phyloP scores from a whole-genome alignment of 2,797 vertebrate genomes.

The Parauchenoglanis punctatus region DNA sequence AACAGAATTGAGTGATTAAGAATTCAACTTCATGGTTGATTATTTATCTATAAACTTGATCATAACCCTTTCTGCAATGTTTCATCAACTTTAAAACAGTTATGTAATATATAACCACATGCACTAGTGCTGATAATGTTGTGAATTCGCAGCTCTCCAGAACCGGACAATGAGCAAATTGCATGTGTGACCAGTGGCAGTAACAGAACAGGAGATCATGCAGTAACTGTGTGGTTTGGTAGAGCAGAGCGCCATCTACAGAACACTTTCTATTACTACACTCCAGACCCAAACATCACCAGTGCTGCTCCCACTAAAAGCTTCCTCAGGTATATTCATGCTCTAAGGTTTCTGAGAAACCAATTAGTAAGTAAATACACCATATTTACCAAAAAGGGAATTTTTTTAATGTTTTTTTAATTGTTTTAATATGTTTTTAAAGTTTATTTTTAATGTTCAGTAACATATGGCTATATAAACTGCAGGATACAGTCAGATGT shows the following conservation, averaged over 20 bases:
- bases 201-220: conserved; percentile 78
- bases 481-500: background rate
- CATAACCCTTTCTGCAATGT: background rate
- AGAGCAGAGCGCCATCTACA: conserved; percentile 82
- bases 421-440: too few species aligned
- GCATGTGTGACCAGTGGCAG: conserved; percentile 83
- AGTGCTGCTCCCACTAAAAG: conserved; percentile 87
- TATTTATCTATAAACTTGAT: background rate
- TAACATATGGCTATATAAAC: background rate
- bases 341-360: background rate
- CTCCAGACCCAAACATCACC: conserved; percentile 89
- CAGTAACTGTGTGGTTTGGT: conserved; percentile 83
- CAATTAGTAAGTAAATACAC: background rate
- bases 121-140: background rate
- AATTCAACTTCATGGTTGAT: background rate
- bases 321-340: conserved; percentile 82
- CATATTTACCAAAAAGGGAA: background rate
- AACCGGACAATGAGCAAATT: conserved; percentile 80
- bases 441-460: background rate
- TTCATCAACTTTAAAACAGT: background rate
- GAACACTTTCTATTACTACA: conserved; percentile 83
- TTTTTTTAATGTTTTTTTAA: background rate
- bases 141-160: conserved; percentile 67
- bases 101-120: background rate
- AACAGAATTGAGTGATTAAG: background rate